Base-by-base conservation (phyloP, 1,140 invertebrate genomes). In the Magallana ariakensis region DNA sequence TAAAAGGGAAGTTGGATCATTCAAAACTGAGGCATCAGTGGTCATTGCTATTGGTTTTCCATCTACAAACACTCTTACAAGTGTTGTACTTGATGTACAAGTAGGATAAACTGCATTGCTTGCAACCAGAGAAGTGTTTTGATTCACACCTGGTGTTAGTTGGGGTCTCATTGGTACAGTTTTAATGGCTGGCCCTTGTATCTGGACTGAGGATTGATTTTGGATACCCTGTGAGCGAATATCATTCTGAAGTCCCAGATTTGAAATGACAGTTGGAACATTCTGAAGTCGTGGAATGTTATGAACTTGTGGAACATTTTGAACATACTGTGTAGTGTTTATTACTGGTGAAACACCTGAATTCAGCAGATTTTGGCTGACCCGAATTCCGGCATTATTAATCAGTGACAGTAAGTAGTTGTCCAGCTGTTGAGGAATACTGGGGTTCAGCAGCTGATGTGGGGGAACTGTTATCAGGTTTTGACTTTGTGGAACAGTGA, bases 31-130 rank as follows among this genome's bases (percentile, higher is more conserved):
- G 57, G 88, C 82, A 83, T 89, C 88, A 26, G 88, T 89, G 3
- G 88, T 89, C 83, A 89, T 84, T n/a, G 88, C 88, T 56, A 89
- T 85, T 15, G 88, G 88, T 85, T 89, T 89, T 58, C 88, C 88
- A 85, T 89, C 88, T 16, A 89, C 85, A 85, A 89, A 89, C 66
- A 89, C 86, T 19, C 88, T 57, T 10, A 89, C 88, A 57, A 89
- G 66, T 22, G 88, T 89, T 53, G 85, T 56, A 16, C 80, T 88
- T 62, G 56, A 16, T 46, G 58, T 54, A 11, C 19, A 15, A 10
- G 16, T 15, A 84, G 11, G 10, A 46, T 19, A 22, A 11, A 62
- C 33, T 26, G 56, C 15, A 83, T 56, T 83, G 16, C 54, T 83
- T 16, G 81, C 81, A 11, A 56, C 56, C 3, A 15, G 11, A 22